Percentiles rank a stretch among this genome's conserved stretches.
Conservation (phyloP, 2,797 vertebrate species). For the Gephyroberyx darwinii region DNA sequence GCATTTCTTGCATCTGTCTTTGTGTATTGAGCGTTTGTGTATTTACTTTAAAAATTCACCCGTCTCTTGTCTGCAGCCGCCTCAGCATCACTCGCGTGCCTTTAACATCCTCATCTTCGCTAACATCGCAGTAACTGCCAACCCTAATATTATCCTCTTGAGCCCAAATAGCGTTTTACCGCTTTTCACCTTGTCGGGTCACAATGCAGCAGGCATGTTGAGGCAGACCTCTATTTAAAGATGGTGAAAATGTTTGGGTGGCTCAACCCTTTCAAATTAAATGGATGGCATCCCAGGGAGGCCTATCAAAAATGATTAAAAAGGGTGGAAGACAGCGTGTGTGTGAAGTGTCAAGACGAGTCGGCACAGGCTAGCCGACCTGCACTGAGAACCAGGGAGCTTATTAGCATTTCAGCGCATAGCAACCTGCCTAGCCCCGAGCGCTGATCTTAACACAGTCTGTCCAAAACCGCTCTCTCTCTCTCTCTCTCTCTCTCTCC, state of each 20-base stretch:
- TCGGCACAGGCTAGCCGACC: slow-evolving; percentile 75
- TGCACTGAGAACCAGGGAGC: slow-evolving; percentile 76
- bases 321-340: slow-evolving; percentile 77
- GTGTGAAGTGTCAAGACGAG: slow-evolving; percentile 81
- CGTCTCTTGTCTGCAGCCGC: slow-evolving; percentile 30
- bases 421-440: slow-evolving; percentile 80
- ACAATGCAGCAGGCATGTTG: slow-evolving; percentile 70
- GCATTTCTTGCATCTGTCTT: slow-evolving; percentile 21
- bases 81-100: slow-evolving; percentile 32
- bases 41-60: slow-evolving; percentile 21
- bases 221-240: slow-evolving; percentile 74
- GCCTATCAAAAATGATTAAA: slow-evolving; percentile 83
- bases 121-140: slow-evolving; percentile 10
- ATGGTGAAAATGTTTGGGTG: slow-evolving; percentile 81
- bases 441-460: slow-evolving; percentile 76
- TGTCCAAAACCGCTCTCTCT: slow-evolving; percentile 67
- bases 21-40: background rate
- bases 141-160: slow-evolving; percentile 53
- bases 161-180: slow-evolving; percentile 58
- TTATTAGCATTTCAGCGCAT: slow-evolving; percentile 82
- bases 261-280: slow-evolving; percentile 81
- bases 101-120: slow-evolving; percentile 15
- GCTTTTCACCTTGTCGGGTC: slow-evolving; percentile 67
- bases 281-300: slow-evolving; percentile 79
- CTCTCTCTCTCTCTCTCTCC: slow-evolving; percentile 23